phyloP scores from a whole-genome alignment of 1,140 invertebrate genomes.

The Metopolophium dirhodum region DNA sequence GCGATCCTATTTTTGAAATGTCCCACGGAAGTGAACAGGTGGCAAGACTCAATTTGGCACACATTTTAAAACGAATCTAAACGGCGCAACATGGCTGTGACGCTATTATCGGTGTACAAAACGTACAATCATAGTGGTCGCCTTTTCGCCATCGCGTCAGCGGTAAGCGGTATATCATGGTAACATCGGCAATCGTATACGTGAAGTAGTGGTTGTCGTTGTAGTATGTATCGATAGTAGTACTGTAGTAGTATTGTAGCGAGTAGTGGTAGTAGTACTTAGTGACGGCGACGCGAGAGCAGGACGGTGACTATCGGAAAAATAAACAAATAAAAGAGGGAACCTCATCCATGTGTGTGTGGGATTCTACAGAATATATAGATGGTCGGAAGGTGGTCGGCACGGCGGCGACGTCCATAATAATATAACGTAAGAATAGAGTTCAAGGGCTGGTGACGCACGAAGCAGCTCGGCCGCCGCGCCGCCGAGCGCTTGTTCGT shows the following conservation, averaged over 20 bases:
- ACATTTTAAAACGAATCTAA: too few relatives aligned
- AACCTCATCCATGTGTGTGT: too few relatives aligned
- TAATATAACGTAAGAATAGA: constrained; percentile 27
- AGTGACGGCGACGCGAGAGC: not conserved
- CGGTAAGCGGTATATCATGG: not conserved
- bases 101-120: not conserved
- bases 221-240: not conserved
- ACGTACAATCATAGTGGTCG: not conserved
- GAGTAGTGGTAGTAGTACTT: not conserved
- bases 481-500: not conserved
- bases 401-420: not conserved
- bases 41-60: too few relatives aligned
- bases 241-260: not conserved
- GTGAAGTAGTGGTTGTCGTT: not conserved
- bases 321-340: constrained; percentile 32
- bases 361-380: not conserved
- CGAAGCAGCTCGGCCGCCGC: not conserved
- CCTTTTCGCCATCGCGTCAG: not conserved
- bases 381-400: too few relatives aligned
- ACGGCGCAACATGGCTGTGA: not conserved
- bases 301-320: constrained; percentile 9
- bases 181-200: not conserved
- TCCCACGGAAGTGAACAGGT: too few relatives aligned
- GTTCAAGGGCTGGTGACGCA: constrained; percentile 55
- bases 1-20: not conserved